phyloP scores from a whole-genome alignment of 2,888 invertebrate species.

The Charanyca ferruginea region DNA sequence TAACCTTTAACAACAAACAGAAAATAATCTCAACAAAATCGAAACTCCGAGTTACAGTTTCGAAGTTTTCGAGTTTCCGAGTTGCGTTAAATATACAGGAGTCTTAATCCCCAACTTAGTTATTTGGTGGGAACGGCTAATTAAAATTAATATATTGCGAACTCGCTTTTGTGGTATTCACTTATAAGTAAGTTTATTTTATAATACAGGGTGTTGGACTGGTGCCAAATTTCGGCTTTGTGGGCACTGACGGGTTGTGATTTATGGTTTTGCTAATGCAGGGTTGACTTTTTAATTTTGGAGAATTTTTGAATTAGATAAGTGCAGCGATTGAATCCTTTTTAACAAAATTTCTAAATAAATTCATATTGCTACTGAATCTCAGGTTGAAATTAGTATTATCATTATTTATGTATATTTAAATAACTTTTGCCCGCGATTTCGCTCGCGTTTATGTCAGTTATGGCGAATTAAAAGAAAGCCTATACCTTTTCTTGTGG shows the following conservation, averaged over 20 bases:
- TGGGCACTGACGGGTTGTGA: constrained; percentile 58
- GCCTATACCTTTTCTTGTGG: no score
- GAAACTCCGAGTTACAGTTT: constrained; percentile 42
- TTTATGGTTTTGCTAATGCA: constrained; percentile 56
- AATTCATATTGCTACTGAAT: neutral
- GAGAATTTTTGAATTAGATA: constrained; percentile 32
- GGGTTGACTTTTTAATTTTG: constrained; percentile 51
- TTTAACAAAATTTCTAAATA: neutral
- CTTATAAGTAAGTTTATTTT: constrained; percentile 62
- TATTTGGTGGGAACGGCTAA: constrained; percentile 68
- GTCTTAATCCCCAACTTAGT: constrained; percentile 67
- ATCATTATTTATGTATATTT: no score
- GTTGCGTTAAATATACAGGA: constrained; percentile 62
- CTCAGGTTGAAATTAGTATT: neutral
- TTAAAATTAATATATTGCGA: constrained; percentile 77
- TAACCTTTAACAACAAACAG: constrained; percentile 64
- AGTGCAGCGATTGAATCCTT: constrained; percentile 1
- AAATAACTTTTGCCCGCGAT: no score
- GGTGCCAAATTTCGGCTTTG: constrained; percentile 57
- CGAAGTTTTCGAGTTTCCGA: constrained; percentile 50
- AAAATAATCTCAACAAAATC: constrained; percentile 62
- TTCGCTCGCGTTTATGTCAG: no score
- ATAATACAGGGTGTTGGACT: constrained; percentile 53
- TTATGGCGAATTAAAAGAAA: no score
- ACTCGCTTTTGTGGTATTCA: constrained; percentile 62